Percentiles rank a stretch among this genome's conserved stretches.
phyloP scores from a whole-genome alignment of 2,888 invertebrate genomes.

The Doris montereyensis region DNA sequence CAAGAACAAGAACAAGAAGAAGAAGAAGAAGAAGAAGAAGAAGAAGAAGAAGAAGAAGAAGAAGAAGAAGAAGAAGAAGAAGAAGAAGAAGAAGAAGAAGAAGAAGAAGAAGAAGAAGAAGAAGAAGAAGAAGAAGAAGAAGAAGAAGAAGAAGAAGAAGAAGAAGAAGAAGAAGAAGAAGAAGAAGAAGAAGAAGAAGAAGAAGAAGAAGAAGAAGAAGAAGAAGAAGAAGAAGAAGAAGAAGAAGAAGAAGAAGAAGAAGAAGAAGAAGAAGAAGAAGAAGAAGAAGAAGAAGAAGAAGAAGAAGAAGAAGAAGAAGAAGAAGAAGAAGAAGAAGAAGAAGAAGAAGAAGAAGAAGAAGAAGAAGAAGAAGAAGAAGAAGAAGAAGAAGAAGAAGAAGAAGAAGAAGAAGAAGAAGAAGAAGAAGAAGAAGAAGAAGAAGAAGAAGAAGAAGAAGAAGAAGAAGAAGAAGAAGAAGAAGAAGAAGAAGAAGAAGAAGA shows the following conservation, averaged over 20 bases:
- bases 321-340: not conserved
- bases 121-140: not conserved
- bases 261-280: not conserved
- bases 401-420: constrained; percentile 20
- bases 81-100: not conserved
- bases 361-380: constrained; percentile 20
- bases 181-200: not conserved
- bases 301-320: not conserved
- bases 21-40: not conserved
- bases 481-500: not conserved
- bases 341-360: not conserved
- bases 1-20: not conserved
- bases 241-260: not conserved
- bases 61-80: not conserved
- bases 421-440: constrained; percentile 4
- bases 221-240: not conserved
- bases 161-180: not conserved
- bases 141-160: not conserved
- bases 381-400: constrained; percentile 17
- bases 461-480: not conserved
- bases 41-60: not conserved
- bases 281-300: not conserved
- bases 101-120: not conserved
- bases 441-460: not conserved
- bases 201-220: not conserved